These are phyloP conservation scores for Pituophis catenifer DNA, from an alignment of 2,113 vertebrate genomes.

Conservation along the genomic window DNA sequence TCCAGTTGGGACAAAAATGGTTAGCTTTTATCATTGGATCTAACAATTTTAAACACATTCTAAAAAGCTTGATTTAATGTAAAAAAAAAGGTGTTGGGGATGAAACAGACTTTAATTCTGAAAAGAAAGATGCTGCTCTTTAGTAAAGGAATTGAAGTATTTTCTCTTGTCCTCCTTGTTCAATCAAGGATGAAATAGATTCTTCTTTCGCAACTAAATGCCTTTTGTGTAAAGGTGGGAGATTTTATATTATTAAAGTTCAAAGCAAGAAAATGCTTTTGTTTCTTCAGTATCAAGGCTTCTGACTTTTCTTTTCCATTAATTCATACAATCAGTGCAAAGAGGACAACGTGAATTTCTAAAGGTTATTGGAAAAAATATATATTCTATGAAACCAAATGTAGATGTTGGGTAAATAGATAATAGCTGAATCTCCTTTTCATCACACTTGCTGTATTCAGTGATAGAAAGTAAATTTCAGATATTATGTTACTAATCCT, in stretches of 20 bases:
- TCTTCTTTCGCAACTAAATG: slow-evolving; percentile 20
- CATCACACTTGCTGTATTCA: neutral
- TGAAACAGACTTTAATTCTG: slow-evolving; percentile 25
- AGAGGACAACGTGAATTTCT: neutral
- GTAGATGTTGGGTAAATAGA: neutral
- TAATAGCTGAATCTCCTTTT: neutral
- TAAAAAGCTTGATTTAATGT: slow-evolving; percentile 31
- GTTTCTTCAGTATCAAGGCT: neutral
- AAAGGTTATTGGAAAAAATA: neutral
- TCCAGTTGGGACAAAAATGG: neutral
- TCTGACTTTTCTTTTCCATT: slow-evolving; percentile 9
- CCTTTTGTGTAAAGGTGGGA: slow-evolving; percentile 25
- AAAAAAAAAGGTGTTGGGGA: neutral
- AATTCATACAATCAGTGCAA: neutral
- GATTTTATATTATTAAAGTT: slow-evolving; percentile 16
- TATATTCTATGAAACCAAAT: neutral
- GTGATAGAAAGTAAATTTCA: neutral
- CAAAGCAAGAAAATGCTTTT: slow-evolving; percentile 26
- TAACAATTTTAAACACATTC: slow-evolving; percentile 18
- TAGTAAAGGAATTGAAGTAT: slow-evolving; percentile 38
- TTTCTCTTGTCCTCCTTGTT: slow-evolving; percentile 49
- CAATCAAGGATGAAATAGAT: slow-evolving; percentile 36
- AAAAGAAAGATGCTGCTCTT: slow-evolving; percentile 37
- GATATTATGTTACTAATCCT: neutral
- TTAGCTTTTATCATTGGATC: slow-evolving; percentile 12